Evolutionary conservation across 2,797 vertebrate genomes (phyloP).

Genomic region (Myotis myotis): DNA sequence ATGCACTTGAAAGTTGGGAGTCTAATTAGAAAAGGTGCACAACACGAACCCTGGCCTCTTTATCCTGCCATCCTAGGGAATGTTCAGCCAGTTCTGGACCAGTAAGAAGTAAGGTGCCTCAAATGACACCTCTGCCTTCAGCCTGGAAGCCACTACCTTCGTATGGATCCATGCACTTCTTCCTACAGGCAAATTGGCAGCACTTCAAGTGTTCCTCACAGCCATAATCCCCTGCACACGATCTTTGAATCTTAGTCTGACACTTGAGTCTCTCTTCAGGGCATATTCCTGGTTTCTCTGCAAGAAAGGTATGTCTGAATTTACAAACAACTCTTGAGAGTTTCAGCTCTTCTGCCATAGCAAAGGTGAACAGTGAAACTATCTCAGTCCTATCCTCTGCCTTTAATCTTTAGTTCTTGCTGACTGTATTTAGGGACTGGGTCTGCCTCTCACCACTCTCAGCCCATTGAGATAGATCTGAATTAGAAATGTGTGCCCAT

Average conservation of each 20-base stretch:
- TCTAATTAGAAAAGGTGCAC: background rate
- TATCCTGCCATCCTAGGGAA: background rate
- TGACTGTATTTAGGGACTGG: background rate
- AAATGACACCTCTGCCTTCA: background rate
- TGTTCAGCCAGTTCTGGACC: background rate
- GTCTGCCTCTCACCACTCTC: background rate
- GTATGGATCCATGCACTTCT: conserved; percentile 58
- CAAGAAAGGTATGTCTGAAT: conserved; percentile 34
- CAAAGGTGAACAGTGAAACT: background rate
- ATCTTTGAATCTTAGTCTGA: fast-evolving
- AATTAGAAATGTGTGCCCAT: background rate
- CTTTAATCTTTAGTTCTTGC: background rate
- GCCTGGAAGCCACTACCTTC: conserved; percentile 37
- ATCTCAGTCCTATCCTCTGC: background rate
- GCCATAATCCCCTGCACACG: background rate
- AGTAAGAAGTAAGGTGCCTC: background rate
- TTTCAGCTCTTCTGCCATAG: background rate
- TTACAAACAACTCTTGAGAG: background rate
- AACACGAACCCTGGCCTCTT: background rate
- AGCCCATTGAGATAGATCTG: background rate
- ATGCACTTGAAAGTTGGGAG: background rate
- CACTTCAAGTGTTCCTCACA: conserved; percentile 34
- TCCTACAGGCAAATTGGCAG: conserved; percentile 52
- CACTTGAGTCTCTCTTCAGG: background rate
- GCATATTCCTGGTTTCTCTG: conserved; percentile 61